A percentile compares a stretch with the other conserved stretches of the same genome.
Evolutionary conservation across 2,888 invertebrate genomes (phyloP).

Genomic region (Odontocerum albicorne): DNA sequence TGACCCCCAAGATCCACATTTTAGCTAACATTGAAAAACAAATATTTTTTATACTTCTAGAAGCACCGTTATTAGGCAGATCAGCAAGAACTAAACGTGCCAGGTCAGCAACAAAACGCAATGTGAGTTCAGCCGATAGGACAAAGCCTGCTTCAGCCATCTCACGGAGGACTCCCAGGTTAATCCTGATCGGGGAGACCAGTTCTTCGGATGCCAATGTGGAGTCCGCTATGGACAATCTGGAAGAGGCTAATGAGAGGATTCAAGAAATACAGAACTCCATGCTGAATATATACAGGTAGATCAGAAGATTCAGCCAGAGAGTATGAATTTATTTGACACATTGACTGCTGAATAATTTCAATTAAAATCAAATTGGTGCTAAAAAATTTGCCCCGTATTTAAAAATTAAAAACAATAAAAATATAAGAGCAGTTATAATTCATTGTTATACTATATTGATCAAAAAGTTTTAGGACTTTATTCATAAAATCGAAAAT

Average conservation of each 20-base stretch:
- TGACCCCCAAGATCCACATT: too few relatives aligned
- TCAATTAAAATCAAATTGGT: too few relatives aligned
- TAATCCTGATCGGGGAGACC: conserved; percentile 21
- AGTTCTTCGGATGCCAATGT: conserved; percentile 22
- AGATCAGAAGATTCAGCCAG: neutral
- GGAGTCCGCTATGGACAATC: neutral
- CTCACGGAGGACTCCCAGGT: conserved; percentile 11
- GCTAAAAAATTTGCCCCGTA: too few relatives aligned
- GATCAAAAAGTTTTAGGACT: too few relatives aligned
- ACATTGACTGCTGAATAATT: too few relatives aligned
- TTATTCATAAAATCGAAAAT: too few relatives aligned
- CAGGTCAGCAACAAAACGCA: conserved; percentile 59
- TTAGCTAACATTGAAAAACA: too few relatives aligned
- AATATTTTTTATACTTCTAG: too few relatives aligned
- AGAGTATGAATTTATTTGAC: neutral
- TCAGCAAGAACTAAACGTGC: conserved; percentile 68
- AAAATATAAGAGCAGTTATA: too few relatives aligned
- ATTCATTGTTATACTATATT: too few relatives aligned
- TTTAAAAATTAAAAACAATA: too few relatives aligned
- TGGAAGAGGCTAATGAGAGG: conserved; percentile 27
- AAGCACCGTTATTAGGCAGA: conserved; percentile 66
- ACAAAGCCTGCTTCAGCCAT: conserved; percentile 13
- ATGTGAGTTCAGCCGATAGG: conserved; percentile 26
- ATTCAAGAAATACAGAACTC: conserved; percentile 31
- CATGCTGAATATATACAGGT: conserved; percentile 29